Percentiles rank a stretch among this genome's conserved stretches.
phyloP scores from a whole-genome alignment of 2,888 invertebrate genomes.

The Tetragonula carbonaria region DNA sequence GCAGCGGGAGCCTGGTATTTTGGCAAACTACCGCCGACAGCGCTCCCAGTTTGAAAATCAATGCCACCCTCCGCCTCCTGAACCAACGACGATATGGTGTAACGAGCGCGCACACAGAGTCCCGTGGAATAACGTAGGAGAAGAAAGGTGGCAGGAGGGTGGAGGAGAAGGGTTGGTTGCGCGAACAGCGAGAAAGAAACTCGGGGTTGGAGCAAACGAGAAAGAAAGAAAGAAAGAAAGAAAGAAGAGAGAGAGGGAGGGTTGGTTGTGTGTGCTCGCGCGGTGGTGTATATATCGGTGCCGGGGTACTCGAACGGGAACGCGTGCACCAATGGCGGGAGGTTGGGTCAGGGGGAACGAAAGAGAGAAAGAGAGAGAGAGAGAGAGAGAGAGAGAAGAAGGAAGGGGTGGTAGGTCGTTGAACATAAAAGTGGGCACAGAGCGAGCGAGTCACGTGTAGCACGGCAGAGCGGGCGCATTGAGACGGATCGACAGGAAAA shows the following conservation, averaged over 20 bases:
- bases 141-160: slow-evolving; percentile 48
- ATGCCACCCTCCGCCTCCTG: slow-evolving; percentile 50
- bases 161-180: background rate
- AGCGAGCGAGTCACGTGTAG: slow-evolving; percentile 65
- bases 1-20: slow-evolving; percentile 50
- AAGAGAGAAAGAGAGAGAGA: slow-evolving; percentile 47
- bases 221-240: no score
- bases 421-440: slow-evolving; percentile 72
- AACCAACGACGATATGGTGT: slow-evolving; percentile 49
- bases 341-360: slow-evolving; percentile 63
- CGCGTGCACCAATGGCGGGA: slow-evolving; percentile 59
- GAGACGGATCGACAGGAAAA: slow-evolving; percentile 72
- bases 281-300: slow-evolving; percentile 37
- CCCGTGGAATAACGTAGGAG: slow-evolving; percentile 46
- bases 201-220: no score
- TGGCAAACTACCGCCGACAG: slow-evolving; percentile 59
- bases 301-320: slow-evolving; percentile 65
- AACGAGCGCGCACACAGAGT: slow-evolving; percentile 55
- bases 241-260: background rate
- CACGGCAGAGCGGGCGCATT: slow-evolving; percentile 60
- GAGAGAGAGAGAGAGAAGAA: slow-evolving; percentile 39
- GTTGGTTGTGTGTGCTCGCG: slow-evolving; percentile 17
- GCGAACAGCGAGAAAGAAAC: background rate
- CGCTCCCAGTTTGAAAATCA: slow-evolving; percentile 66
- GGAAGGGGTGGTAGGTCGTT: slow-evolving; percentile 65